Percentiles rank a stretch among this genome's conserved stretches.
These are phyloP conservation scores for Chelonus insularis DNA, from an alignment of 1,140 invertebrate species.

Conservation along the genomic window DNA sequence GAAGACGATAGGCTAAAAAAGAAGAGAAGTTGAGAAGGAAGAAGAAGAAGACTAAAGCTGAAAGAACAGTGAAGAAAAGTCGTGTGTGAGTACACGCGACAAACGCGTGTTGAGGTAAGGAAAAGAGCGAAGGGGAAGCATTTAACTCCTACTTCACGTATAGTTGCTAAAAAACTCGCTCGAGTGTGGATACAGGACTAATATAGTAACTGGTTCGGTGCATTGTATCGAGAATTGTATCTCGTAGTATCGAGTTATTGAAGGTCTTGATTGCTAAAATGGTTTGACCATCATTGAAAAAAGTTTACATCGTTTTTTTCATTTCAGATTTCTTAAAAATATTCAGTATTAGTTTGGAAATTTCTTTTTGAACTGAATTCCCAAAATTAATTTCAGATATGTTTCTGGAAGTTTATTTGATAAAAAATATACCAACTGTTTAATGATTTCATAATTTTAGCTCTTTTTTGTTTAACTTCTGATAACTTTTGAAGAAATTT, in stretches of 20 bases:
- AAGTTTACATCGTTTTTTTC: no score
- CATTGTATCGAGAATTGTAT: constrained; percentile 17
- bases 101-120: constrained; percentile 25
- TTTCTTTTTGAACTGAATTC: no score
- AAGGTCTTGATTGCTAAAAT: constrained; percentile 3
- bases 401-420: no score
- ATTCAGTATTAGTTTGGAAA: no score
- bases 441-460: no score
- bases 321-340: no score
- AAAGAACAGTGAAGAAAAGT: constrained; percentile 15
- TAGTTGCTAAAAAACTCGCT: constrained; percentile 22
- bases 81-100: constrained; percentile 19
- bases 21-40: constrained; percentile 13
- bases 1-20: not conserved
- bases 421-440: no score
- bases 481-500: no score
- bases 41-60: not conserved
- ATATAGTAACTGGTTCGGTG: constrained; percentile 25
- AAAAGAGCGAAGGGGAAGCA: not conserved
- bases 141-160: not conserved
- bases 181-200: constrained; percentile 12
- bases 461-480: no score
- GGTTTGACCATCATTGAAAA: not conserved
- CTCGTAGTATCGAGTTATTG: not conserved
- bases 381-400: no score